Evolutionary conservation across 2,888 invertebrate genomes (phyloP).

Genomic region (Brachypalpus laphriformis): DNA sequence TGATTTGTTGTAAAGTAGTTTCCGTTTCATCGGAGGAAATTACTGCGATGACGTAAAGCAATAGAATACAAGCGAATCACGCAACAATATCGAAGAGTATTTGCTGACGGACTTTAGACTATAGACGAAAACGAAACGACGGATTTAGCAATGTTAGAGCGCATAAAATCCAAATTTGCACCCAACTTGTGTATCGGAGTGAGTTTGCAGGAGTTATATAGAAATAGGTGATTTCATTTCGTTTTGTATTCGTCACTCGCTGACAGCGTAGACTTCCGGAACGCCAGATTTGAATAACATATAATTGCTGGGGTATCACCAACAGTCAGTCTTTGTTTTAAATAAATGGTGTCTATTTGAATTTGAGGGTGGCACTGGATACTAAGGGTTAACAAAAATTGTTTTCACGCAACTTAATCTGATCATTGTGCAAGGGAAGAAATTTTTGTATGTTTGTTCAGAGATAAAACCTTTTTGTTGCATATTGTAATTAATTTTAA

Average conservation of each 20-base stretch:
- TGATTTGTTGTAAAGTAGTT: conserved; percentile 2
- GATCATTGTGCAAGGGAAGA: not conserved
- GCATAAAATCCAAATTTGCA: not conserved
- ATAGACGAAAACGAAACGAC: not conserved
- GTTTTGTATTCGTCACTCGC: not conserved
- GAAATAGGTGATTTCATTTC: conserved; percentile 5
- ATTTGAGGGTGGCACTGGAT: not conserved
- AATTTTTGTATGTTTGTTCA: not conserved
- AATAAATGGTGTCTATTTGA: not conserved
- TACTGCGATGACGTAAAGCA: not conserved
- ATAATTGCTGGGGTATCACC: not conserved
- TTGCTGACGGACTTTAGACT: not conserved
- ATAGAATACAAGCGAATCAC: not conserved
- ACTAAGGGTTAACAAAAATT: not conserved
- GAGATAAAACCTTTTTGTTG: no score
- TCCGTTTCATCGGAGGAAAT: not conserved
- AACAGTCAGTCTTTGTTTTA: not conserved
- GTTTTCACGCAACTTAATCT: not conserved
- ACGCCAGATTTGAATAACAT: not conserved
- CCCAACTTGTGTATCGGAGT: not conserved
- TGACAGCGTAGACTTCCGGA: not conserved
- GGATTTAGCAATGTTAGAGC: not conserved
- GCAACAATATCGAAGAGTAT: not conserved
- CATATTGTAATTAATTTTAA: no score
- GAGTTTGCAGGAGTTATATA: not conserved